Evolutionary conservation across 2,113 vertebrate species (phyloP), one percentile per base, ranked within the genome.

Genomic region (Cephalophus harveyi): DNA sequence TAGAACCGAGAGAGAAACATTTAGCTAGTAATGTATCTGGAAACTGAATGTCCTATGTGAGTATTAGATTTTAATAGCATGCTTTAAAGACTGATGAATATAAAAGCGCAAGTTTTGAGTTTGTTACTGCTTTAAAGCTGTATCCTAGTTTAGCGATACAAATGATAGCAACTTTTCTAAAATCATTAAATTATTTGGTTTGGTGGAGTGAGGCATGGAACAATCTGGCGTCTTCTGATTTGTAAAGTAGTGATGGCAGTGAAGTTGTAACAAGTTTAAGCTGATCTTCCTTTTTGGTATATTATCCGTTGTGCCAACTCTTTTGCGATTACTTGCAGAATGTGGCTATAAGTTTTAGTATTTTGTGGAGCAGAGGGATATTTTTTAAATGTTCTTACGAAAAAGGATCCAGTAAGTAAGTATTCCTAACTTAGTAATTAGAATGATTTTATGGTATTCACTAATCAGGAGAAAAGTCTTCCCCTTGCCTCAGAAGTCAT

Each of bases 11-110:
- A 97, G 95, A 97, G 97, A 98, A 96, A 96, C 86, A 30, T 3
- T 97, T 97, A 97, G 96, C 98, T 98, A 98, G 97, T 97, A 76
- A 97, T 96, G 93, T 98, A 96, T 91, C 97, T 98, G 98, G 96
- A 98, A 92, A 62, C 85, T 97, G 97, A 98, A 97, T 98, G 98
- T 98, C 91, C 95, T 98, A 92, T 97, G 94, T 98, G 86, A 98
- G 92, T 98, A 98, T 97, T 98, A 97, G 92, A 89, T 97, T 98
- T 98, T 95, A 98, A 52, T 79, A 96, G 97, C 12, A 6, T 62
- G 79, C 97, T 97, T 98, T 98, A 97, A 97, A 97, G 60, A 60
- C 89, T 97, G 97, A 78, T 95, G 55, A 74, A 86, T 98, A 97
- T 96, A 93, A 67, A 89, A 96, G 48, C 62, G 55, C 95, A 96